Evolutionary conservation across 2,113 vertebrate species (phyloP).

Genomic region (Colius striatus): DNA sequence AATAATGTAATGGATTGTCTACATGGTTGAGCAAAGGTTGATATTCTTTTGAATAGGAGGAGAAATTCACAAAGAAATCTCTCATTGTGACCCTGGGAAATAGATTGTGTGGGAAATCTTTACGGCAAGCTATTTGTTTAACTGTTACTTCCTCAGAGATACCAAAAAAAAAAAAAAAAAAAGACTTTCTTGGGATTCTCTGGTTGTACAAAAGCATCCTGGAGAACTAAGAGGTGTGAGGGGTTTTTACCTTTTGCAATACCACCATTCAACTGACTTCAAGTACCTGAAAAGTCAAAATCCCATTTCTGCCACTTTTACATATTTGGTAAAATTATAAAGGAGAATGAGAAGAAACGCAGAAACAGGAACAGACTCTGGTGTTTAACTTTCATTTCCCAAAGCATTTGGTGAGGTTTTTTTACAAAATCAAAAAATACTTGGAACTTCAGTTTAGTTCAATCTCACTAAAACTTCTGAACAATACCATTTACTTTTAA

Average conservation of each 20-base stretch:
- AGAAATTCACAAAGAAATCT: background rate
- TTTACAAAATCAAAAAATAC: background rate
- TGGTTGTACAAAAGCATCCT: background rate
- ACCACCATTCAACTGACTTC: background rate
- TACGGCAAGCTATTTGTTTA: slow-evolving; percentile 56
- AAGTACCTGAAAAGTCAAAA: background rate
- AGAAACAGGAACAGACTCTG: background rate
- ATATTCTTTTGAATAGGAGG: slow-evolving; percentile 25
- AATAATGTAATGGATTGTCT: background rate
- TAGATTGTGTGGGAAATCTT: background rate
- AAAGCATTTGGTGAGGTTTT: background rate
- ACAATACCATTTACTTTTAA: background rate
- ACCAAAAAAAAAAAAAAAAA: background rate
- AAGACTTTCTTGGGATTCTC: slow-evolving; percentile 48
- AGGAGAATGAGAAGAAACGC: background rate
- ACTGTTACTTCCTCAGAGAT: slow-evolving; percentile 34
- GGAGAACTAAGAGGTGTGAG: background rate
- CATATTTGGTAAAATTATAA: background rate
- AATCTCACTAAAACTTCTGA: background rate
- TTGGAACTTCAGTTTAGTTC: background rate
- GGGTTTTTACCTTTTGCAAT: slow-evolving; percentile 59
- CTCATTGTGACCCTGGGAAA: slow-evolving; percentile 14
- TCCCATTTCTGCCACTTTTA: background rate
- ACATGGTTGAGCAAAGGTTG: background rate
- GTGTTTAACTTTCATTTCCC: background rate